phyloP scores from a whole-genome alignment of 2,113 vertebrate species.

The Grantiella picta region DNA sequence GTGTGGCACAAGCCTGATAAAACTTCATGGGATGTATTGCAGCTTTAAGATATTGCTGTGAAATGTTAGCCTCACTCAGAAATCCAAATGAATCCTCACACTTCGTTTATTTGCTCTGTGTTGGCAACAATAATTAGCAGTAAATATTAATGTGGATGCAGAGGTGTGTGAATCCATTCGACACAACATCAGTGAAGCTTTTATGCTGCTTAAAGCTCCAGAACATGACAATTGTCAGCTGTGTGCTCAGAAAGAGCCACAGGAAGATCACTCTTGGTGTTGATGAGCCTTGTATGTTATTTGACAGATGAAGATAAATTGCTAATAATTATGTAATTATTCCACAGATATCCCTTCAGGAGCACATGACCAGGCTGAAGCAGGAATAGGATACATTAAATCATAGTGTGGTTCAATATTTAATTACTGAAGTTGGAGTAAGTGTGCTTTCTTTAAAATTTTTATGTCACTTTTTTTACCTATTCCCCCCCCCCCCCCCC shows the following conservation, averaged over 20 bases:
- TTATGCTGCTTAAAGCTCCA: neutral
- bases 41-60: neutral
- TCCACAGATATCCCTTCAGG: neutral
- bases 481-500: rapidly evolving
- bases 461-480: too few species aligned
- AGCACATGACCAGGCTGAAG: neutral
- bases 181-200: neutral
- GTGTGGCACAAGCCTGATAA: neutral
- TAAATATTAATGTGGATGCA: neutral
- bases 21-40: neutral
- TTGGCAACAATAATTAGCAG: neutral
- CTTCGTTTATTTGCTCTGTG: neutral
- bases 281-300: neutral
- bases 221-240: neutral
- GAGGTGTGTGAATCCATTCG: neutral
- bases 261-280: neutral
- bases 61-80: neutral
- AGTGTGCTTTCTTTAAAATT: too few species aligned
- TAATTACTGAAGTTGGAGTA: neutral
- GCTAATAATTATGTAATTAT: neutral
- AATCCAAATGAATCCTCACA: neutral
- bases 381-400: neutral
- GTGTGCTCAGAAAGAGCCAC: neutral
- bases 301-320: neutral
- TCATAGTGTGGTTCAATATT: neutral